Evolutionary conservation across 2,113 vertebrate genomes (phyloP).

Genomic region (Spea multiplicata): DNA sequence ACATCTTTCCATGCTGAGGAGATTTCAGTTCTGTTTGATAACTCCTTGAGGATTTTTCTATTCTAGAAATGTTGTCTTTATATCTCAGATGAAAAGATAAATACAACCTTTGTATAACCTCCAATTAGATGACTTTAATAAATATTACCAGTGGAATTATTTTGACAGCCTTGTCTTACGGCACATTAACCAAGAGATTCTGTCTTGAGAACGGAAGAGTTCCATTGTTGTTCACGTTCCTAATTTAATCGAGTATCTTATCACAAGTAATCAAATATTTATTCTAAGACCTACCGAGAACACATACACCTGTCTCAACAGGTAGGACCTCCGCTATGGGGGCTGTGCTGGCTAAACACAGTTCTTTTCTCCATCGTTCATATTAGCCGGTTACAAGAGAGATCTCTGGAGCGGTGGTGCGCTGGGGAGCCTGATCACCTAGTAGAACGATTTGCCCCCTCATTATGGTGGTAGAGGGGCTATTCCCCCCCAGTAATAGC

Average conservation of each 20-base stretch:
- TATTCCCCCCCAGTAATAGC: too few species aligned
- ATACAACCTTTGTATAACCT: slow-evolving; percentile 60
- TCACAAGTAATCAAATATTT: neutral
- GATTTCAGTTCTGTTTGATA: slow-evolving; percentile 51
- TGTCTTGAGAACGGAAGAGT: neutral
- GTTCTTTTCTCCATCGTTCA: too few species aligned
- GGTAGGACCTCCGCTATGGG: too few species aligned
- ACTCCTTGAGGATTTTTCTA: slow-evolving; percentile 54
- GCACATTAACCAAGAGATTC: neutral
- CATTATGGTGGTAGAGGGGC: too few species aligned
- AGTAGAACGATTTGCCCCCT: too few species aligned
- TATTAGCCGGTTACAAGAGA: too few species aligned
- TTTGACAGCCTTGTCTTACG: slow-evolving; percentile 44
- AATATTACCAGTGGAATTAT: slow-evolving; percentile 46
- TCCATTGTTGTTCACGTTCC: neutral
- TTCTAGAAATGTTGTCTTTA: slow-evolving; percentile 48
- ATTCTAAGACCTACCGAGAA: neutral
- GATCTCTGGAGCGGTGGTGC: too few species aligned
- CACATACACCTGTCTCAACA: too few species aligned
- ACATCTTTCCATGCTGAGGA: slow-evolving; percentile 31
- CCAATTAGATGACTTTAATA: slow-evolving; percentile 50
- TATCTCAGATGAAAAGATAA: slow-evolving; percentile 52
- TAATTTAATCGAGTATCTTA: neutral
- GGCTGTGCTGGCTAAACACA: too few species aligned
- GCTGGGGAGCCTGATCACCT: too few species aligned